These are phyloP conservation scores for Platorchestia sp. DNA, from an alignment of 1,140 invertebrate genomes.

Conservation along the genomic window DNA sequence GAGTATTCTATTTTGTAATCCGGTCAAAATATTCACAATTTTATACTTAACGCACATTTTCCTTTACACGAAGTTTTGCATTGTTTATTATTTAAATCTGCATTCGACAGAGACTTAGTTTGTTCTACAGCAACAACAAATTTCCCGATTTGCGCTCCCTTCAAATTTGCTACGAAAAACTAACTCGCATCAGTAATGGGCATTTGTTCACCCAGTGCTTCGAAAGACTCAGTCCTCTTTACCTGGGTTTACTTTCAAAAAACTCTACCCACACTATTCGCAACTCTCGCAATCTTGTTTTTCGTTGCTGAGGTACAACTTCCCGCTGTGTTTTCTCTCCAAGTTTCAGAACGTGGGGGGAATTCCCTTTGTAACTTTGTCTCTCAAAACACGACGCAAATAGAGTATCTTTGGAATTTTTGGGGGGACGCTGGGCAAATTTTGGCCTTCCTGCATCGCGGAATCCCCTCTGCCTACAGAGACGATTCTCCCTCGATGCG, in stretches of 20 bases:
- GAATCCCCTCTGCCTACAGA: background rate
- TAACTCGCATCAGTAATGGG: background rate
- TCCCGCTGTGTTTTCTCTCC: background rate
- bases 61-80: too few species aligned
- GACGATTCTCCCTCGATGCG: background rate
- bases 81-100: background rate
- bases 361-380: slow-evolving; percentile 1
- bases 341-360: background rate
- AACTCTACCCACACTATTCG: background rate
- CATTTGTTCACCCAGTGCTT: background rate
- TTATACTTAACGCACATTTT: too few species aligned
- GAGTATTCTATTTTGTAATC: too few species aligned
- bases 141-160: background rate
- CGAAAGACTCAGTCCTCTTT: background rate
- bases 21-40: too few species aligned
- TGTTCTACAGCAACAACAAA: background rate
- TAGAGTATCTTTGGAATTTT: background rate
- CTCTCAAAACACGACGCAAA: background rate
- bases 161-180: background rate
- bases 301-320: background rate
- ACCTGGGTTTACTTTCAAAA: background rate
- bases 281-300: background rate
- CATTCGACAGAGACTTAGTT: background rate
- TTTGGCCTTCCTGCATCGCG: background rate
- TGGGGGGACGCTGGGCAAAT: background rate